Base-by-base conservation (phyloP, 2,888 invertebrate genomes). In the Girardia tigrina region DNA sequence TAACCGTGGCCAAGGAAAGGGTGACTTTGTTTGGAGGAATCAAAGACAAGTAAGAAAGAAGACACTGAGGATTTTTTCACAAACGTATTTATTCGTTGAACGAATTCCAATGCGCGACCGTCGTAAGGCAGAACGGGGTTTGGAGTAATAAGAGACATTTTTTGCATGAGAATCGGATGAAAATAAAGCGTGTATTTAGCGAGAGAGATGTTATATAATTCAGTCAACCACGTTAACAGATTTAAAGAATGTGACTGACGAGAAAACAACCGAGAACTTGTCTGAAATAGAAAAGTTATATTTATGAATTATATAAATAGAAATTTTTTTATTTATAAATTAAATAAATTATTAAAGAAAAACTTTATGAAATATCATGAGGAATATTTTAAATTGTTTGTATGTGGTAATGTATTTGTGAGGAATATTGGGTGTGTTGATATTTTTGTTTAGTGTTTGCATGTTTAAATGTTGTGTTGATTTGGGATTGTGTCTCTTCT, bases 111-210 rank as follows among this genome's bases (percentile, higher is more conserved):
- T 16, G 56, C 56, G n/a, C 56, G 56, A 56, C 56, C 23, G n/a
- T 56, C 56, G 23, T 56, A 56, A 56, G 56, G 4, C 23, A 23
- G 6, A n/a, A 56, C 6, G 23, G n/a, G n/a, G 56, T 56, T 56
- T 2, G 56, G 8, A 20, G 56, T n/a, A 12, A 56, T n/a, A 56
- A 12, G 56, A 56, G n/a, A 20, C 56, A 56, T 56, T 56, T 56
- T 56, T 23, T 56, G 56, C 56, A 56, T 56, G n/a, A 56, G 4
- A 2, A 56, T 56, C 4, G 56, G 56, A n/a, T 56, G 56, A 23
- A 56, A 56, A n/a, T 56, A 56, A 8, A 56, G 56, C 23, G 56
- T 56, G n/a, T 56, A 56, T 56, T 56, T 56, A 56, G 56, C 56
- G 2, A 56, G n/a, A 56, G 56, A 56, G 23, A 56, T 23, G n/a